These are phyloP conservation scores for Gonatopus flavifemur DNA, from an alignment of 1,140 invertebrate genomes.

Conservation along the genomic window DNA sequence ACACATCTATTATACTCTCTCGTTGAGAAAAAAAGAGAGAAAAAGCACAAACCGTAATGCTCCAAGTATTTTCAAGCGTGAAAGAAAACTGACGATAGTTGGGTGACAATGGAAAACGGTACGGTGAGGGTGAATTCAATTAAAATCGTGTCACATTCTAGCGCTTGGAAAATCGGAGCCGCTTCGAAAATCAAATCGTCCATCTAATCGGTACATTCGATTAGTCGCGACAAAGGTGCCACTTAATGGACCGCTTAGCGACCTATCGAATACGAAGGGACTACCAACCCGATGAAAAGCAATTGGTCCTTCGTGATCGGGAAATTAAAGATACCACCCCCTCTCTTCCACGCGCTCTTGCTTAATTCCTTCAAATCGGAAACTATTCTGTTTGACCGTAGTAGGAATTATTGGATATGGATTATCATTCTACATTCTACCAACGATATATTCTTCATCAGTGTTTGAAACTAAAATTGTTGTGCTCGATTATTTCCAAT, in stretches of 20 bases:
- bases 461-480: too few relatives aligned
- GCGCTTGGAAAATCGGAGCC: background rate
- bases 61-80: background rate
- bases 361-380: too few relatives aligned
- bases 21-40: background rate
- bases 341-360: too few relatives aligned
- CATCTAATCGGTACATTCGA: constrained; percentile 18
- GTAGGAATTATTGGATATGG: too few relatives aligned
- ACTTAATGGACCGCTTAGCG: background rate
- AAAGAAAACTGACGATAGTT: background rate
- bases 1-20: too few relatives aligned
- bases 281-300: background rate
- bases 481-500: too few relatives aligned
- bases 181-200: constrained; percentile 11
- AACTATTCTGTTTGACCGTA: too few relatives aligned
- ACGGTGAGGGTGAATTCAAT: background rate
- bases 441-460: too few relatives aligned
- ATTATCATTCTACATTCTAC: too few relatives aligned
- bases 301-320: too few relatives aligned
- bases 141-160: background rate
- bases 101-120: background rate
- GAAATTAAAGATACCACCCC: too few relatives aligned
- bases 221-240: constrained; percentile 9
- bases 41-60: background rate
- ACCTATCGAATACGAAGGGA: background rate